Base-by-base conservation (phyloP, 1,140 invertebrate genomes). In the Microplitis demolitor region DNA sequence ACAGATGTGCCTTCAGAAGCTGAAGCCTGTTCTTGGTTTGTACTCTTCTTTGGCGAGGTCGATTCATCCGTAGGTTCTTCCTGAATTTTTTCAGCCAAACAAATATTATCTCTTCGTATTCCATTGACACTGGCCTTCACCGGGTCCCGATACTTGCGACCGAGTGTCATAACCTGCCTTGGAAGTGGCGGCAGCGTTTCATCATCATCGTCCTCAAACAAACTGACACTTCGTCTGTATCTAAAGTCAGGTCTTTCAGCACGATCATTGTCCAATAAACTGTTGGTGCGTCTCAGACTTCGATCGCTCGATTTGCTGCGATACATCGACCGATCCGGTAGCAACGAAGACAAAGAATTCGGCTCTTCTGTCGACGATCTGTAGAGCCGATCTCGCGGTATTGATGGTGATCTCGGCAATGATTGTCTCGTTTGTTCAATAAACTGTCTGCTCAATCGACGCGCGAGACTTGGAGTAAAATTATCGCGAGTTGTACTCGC, bases 381-480 rank as follows among this genome's bases (percentile, higher is more conserved):
- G 9, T 78, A 74, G 1, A 77, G 66, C 6, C 77, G 80, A 13
- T 83, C 84, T 0, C 80, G 79, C 0, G 80, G 64, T 50, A 80
- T 72, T 0, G 83, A 84, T 0, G 80, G 81, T 0, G 85, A 85
- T 8, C 81, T 76, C 6, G 84, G 82, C 31, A 84, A 56, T 0
- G 81, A 75, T 14, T 83, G 82, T n/a, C 85, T 76, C 0, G 85
- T 85, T 61, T 85, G 80, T 70, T 87, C 84, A 69, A 85, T 82
- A 67, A 86, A 85, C 37, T 85, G 84, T 11, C 82, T 82, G 71
- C 83, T 85, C 62, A 87, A 71, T 5, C 86, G 76, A 3, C 84
- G 79, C n/a, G 86, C 82, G 70, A 87, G 68, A 60, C 83, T 84
- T 5, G 85, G 85, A 24, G 85, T 86, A 61, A 85, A 86, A 54